These are phyloP conservation scores for Beroe ovata DNA, from an alignment of 37 sponge, comb jelly and placozoan genomes.

Conservation along the genomic window DNA sequence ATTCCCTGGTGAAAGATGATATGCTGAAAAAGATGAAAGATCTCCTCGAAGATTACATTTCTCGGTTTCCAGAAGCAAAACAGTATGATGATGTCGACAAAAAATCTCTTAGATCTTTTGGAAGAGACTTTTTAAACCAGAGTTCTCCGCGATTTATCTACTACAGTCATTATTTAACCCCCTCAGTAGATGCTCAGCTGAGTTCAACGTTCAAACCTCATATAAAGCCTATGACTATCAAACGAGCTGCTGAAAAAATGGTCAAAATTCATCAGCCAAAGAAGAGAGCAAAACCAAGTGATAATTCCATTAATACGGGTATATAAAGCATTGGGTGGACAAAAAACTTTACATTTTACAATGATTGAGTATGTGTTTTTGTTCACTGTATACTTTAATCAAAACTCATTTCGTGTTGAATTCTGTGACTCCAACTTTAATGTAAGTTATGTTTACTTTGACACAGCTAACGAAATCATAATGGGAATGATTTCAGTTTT, in stretches of 20 bases:
- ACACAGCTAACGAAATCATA: not conserved
- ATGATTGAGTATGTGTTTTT: not conserved
- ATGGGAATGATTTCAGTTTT: not conserved
- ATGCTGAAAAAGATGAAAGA: conserved; percentile 7
- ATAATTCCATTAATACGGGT: not conserved
- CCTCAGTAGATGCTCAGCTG: not conserved
- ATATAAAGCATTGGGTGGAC: not conserved
- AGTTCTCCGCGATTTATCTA: not conserved
- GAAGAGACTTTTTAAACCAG: conserved; percentile 34
- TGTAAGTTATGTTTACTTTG: not conserved
- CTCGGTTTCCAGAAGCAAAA: conserved; percentile 11
- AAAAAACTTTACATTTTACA: not conserved
- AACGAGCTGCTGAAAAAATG: conserved; percentile 32
- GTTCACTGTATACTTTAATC: not conserved
- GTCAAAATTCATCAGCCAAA: not conserved
- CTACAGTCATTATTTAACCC: conserved; percentile 31
- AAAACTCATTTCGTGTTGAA: not conserved
- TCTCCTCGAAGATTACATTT: not conserved
- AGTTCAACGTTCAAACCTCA: not conserved
- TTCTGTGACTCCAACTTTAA: not conserved
- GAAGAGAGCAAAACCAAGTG: not conserved
- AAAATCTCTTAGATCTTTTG: conserved; percentile 9
- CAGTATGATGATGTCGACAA: conserved; percentile 2
- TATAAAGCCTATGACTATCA: not conserved
- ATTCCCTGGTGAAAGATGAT: not conserved